Percentiles rank a stretch among this genome's conserved stretches.
These are phyloP conservation scores for Peromyscus attwateri DNA, from an alignment of 2,797 vertebrate genomes.

Conservation along the genomic window DNA sequence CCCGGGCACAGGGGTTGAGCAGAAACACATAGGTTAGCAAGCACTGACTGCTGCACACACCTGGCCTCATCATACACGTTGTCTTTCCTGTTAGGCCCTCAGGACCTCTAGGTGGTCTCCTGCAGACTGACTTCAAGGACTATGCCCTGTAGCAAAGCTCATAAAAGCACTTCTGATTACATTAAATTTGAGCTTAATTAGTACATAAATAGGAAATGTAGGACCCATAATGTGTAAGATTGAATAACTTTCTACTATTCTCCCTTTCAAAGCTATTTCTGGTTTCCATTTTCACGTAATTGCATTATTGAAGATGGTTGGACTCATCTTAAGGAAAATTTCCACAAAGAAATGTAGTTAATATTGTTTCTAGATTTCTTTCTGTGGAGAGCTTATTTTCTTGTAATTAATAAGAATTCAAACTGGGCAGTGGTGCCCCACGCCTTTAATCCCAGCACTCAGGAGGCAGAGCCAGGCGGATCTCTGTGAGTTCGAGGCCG, in stretches of 20 bases:
- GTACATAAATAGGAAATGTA: not conserved
- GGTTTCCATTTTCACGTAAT: slow-evolving; percentile 33
- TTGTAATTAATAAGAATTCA: slow-evolving; percentile 44
- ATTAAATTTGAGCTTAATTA: slow-evolving; percentile 20
- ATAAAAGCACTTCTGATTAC: not conserved
- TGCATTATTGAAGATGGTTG: not conserved
- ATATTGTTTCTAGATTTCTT: slow-evolving; percentile 57
- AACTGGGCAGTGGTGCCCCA: too few relatives aligned
- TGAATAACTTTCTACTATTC: not conserved
- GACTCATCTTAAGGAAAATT: slow-evolving; percentile 28
- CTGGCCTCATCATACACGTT: not conserved
- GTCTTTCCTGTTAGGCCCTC: not conserved
- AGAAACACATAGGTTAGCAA: not conserved
- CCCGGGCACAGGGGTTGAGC: not conserved
- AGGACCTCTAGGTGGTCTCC: not conserved
- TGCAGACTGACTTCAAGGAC: not conserved
- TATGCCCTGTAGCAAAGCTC: not conserved
- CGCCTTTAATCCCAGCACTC: too few relatives aligned
- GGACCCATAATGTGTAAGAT: not conserved
- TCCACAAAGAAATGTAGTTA: slow-evolving; percentile 51
- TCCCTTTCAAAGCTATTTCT: slow-evolving; percentile 1
- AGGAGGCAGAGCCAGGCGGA: too few relatives aligned
- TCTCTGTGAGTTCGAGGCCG: too few relatives aligned
- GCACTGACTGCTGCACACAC: not conserved
- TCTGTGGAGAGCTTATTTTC: slow-evolving; percentile 52